These are phyloP conservation scores for Trachelus iudaicus DNA, from an alignment of 2,888 invertebrate genomes.

Conservation along the genomic window DNA sequence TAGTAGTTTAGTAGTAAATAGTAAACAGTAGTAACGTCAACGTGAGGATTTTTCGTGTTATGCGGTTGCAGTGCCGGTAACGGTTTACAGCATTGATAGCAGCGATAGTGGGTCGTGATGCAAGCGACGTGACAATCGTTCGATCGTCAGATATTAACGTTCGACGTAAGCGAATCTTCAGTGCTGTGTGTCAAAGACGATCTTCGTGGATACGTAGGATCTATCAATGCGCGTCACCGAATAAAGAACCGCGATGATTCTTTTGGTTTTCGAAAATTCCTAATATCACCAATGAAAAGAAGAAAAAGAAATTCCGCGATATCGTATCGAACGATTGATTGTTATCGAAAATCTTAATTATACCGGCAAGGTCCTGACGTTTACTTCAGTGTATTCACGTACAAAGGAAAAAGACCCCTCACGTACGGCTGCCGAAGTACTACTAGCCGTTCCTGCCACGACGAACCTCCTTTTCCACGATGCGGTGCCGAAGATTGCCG, in stretches of 20 bases:
- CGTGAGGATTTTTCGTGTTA: background rate
- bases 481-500: background rate
- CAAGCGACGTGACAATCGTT: background rate
- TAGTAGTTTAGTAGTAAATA: background rate
- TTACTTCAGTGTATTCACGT: background rate
- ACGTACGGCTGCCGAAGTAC: background rate
- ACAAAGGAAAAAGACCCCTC: background rate
- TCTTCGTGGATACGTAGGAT: background rate
- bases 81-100: background rate
- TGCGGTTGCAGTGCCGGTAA: background rate
- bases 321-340: background rate
- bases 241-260: background rate
- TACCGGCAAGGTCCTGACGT: background rate
- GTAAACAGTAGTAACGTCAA: background rate
- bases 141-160: background rate
- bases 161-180: background rate
- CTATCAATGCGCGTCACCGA: background rate
- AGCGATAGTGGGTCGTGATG: background rate
- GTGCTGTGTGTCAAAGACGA: background rate
- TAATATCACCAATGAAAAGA: background rate
- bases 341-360: background rate
- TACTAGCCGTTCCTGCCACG: background rate
- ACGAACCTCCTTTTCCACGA: background rate
- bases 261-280: background rate
- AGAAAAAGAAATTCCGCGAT: background rate